Conservation (phyloP, 35 echinoderm and acorn worm genomes). For the Acanthaster planci region DNA sequence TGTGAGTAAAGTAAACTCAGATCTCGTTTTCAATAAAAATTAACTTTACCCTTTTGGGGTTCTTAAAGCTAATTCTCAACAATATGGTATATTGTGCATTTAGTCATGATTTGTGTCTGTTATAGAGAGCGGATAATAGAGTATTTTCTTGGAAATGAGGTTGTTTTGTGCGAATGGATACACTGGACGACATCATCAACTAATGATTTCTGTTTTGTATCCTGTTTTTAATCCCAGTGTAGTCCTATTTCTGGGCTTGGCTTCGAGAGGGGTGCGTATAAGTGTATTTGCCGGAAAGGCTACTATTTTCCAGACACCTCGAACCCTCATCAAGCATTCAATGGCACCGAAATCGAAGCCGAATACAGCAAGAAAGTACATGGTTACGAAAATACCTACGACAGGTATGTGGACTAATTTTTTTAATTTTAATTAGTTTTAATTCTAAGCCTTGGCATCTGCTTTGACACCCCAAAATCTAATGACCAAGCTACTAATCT, state of each 20-base stretch:
- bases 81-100: too few species aligned
- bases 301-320: conserved; percentile 72
- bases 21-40: too few species aligned
- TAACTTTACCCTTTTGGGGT: too few species aligned
- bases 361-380: conserved; percentile 83
- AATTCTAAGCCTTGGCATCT: too few species aligned
- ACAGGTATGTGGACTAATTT: conserved; percentile 51
- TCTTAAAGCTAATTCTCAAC: too few species aligned
- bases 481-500: too few species aligned
- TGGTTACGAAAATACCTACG: conserved; percentile 64
- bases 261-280: conserved; percentile 74
- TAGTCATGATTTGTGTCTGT: too few species aligned
- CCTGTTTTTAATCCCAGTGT: conserved; percentile 51
- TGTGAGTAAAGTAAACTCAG: too few species aligned
- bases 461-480: too few species aligned
- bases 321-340: conserved; percentile 34
- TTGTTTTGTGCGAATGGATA: too few species aligned
- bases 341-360: conserved; percentile 60
- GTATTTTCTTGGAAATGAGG: too few species aligned
- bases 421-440: background rate
- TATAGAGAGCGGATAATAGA: too few species aligned
- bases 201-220: background rate
- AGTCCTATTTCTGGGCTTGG: conserved; percentile 57
- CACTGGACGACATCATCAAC: background rate
- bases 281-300: conserved; percentile 67